Percentiles rank a stretch among this genome's conserved stretches.
These are phyloP conservation scores for Anomalospiza imberbis DNA, from an alignment of 2,797 vertebrate genomes.

Conservation along the genomic window DNA sequence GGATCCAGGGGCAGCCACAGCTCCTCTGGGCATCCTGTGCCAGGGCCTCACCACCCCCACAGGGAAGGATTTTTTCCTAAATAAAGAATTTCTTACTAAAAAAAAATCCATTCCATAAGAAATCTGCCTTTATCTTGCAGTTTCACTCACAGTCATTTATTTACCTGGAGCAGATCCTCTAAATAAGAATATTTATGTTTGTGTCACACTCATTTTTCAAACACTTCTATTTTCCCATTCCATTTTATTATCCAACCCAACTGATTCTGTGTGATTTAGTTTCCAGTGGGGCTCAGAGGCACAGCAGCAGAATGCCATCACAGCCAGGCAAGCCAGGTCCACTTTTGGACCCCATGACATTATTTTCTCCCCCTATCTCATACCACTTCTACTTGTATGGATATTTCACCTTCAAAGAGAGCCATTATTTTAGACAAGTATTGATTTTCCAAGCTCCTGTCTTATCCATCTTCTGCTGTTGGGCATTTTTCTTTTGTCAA, in stretches of 20 bases:
- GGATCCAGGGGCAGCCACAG: not conserved
- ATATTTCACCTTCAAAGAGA: not conserved
- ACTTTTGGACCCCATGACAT: not conserved
- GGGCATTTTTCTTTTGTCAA: constrained; percentile 9
- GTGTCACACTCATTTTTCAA: not conserved
- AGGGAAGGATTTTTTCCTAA: not conserved
- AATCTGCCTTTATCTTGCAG: not conserved
- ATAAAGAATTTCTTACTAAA: not conserved
- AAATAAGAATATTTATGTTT: not conserved
- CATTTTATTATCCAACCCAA: not conserved
- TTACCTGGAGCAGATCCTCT: not conserved
- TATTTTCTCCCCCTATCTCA: not conserved
- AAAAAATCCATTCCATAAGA: not conserved
- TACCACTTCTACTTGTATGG: not conserved
- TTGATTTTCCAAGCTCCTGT: not conserved
- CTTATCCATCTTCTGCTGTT: not conserved
- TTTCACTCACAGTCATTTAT: not conserved
- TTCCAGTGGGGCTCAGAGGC: not conserved
- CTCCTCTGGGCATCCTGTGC: not conserved
- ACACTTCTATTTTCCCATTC: not conserved
- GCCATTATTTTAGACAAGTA: not conserved
- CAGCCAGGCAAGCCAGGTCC: not conserved
- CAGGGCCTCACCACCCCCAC: fast-evolving
- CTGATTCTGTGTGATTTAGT: not conserved
- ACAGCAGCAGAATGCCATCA: not conserved